Percentiles rank a stretch among this genome's conserved stretches.
phyloP scores from a whole-genome alignment of 2,113 vertebrate genomes.

The Calypte anna region DNA sequence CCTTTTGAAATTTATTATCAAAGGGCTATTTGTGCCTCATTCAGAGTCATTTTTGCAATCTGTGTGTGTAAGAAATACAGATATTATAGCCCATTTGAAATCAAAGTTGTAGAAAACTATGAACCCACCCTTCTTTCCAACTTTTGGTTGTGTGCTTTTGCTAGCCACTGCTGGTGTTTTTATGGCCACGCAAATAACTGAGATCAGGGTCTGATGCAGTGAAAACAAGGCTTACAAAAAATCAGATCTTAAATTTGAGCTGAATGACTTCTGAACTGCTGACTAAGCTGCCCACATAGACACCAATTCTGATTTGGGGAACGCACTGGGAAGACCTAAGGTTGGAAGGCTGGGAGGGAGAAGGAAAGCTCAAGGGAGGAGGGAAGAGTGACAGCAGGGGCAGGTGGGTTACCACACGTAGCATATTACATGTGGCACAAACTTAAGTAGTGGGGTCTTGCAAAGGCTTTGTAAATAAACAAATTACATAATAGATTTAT shows the following conservation, averaged over 20 bases:
- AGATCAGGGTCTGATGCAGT: neutral
- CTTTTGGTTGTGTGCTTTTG: neutral
- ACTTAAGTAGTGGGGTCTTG: neutral
- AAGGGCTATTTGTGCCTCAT: neutral
- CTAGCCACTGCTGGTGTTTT: neutral
- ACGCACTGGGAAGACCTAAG: neutral
- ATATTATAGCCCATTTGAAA: neutral
- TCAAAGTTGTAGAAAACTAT: neutral
- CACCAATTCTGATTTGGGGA: rapidly evolving
- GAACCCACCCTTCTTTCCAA: neutral
- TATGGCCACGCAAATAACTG: neutral
- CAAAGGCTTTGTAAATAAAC: neutral
- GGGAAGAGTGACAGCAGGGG: neutral
- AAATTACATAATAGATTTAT: neutral
- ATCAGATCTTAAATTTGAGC: neutral
- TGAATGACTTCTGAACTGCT: neutral
- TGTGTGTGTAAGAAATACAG: neutral
- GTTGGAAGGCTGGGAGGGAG: too few species aligned
- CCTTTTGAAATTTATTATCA: neutral
- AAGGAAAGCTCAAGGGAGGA: neutral
- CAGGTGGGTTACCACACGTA: neutral
- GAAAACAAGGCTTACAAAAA: neutral
- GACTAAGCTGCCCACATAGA: neutral
- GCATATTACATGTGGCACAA: neutral
- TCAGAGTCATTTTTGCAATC: neutral